Conservation (phyloP, 2,888 invertebrate species). For the Dromius quadrimaculatus region DNA sequence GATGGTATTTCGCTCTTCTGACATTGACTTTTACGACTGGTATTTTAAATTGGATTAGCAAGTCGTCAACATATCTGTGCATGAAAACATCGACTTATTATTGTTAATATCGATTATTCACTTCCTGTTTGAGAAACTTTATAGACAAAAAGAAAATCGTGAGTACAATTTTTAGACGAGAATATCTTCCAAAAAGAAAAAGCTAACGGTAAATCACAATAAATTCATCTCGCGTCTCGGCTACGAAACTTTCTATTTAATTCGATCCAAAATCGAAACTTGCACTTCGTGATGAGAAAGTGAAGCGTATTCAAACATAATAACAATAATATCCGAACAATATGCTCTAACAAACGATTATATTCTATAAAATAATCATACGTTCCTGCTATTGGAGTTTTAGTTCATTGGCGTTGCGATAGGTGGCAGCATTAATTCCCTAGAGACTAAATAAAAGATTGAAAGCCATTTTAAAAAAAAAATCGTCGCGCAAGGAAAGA, state of each 20-base stretch:
- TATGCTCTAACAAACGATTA: constrained; percentile 12
- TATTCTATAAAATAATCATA: constrained; percentile 10
- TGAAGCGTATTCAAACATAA: constrained; percentile 19
- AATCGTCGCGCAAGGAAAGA: no score
- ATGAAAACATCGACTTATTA: no score
- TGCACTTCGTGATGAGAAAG: constrained; percentile 34
- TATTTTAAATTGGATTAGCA: no score
- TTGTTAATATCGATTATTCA: no score
- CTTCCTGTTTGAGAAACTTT: no score
- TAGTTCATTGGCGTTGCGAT: not conserved
- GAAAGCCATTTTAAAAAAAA: no score
- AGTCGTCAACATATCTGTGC: no score
- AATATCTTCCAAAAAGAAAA: constrained; percentile 8
- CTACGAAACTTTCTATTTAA: constrained; percentile 29
- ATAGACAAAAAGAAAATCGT: no score
- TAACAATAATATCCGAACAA: constrained; percentile 32
- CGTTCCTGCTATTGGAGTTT: not conserved
- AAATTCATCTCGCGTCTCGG: constrained; percentile 7
- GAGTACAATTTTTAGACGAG: not conserved
- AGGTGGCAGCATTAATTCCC: constrained; percentile 17
- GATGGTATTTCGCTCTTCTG: constrained; percentile 2
- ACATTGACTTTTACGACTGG: no score
- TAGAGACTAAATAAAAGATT: no score
- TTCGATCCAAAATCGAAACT: constrained; percentile 34
- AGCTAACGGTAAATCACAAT: constrained; percentile 1